Conservation (phyloP, 35 echinoderm and acorn worm species). For the Ophioderma brevispina region DNA sequence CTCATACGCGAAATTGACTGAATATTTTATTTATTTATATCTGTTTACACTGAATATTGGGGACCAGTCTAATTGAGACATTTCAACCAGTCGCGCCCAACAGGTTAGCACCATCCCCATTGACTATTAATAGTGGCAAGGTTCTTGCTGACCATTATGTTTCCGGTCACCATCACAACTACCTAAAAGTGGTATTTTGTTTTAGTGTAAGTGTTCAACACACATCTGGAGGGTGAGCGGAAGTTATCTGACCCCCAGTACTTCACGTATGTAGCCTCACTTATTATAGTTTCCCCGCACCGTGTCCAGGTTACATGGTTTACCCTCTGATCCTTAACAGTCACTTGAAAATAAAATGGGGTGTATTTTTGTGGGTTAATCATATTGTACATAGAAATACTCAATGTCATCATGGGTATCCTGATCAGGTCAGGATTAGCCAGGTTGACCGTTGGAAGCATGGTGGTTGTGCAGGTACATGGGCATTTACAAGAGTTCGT, state of each 20-base stretch:
- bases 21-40: conserved; percentile 12
- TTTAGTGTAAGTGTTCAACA: conserved; percentile 54
- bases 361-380: neutral
- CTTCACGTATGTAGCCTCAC: too few species aligned
- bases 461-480: neutral
- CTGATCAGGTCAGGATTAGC: too few species aligned
- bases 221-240: too few species aligned
- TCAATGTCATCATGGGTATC: too few species aligned
- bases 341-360: too few species aligned
- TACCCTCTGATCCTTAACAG: neutral
- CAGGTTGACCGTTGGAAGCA: too few species aligned
- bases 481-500: neutral
- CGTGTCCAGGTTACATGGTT: neutral
- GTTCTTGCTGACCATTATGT: neutral
- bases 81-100: conserved; percentile 47
- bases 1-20: conserved; percentile 15
- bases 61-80: conserved; percentile 12
- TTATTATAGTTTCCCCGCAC: too few species aligned
- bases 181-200: conserved; percentile 40
- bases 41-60: neutral
- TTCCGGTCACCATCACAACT: conserved; percentile 24
- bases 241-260: too few species aligned
- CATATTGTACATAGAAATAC: neutral
- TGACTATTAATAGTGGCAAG: too few species aligned
- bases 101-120: conserved; percentile 28